Evolutionary conservation across 37 sponge, comb jelly and placozoan genomes (phyloP).

Genomic region (Aphrocallistes beatrix): DNA sequence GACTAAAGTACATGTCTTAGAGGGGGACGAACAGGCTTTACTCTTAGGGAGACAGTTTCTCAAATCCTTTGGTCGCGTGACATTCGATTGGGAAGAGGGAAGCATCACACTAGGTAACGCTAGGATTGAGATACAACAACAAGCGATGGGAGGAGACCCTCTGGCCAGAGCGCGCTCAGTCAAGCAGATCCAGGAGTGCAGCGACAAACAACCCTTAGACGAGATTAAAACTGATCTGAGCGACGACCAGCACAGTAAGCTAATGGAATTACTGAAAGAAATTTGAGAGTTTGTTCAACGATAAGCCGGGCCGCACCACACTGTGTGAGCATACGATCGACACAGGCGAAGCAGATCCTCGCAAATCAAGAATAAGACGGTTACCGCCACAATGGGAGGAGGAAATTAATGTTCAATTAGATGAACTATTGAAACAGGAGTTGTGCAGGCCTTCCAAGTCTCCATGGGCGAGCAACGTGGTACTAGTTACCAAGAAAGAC

Average conservation of each 20-base stretch:
- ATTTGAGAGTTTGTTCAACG: neutral
- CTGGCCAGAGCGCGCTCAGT: neutral
- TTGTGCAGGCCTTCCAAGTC: conserved; percentile 17
- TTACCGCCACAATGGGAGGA: neutral
- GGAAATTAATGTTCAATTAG: neutral
- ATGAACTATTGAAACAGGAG: neutral
- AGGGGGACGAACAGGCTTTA: no score
- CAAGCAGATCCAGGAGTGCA: neutral
- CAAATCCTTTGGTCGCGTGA: neutral
- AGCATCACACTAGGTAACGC: neutral
- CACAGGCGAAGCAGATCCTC: neutral
- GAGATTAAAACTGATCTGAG: neutral
- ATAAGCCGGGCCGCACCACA: neutral
- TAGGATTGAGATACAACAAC: neutral
- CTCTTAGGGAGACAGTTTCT: neutral
- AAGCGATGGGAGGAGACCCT: neutral
- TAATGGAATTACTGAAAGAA: neutral
- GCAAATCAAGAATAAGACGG: neutral
- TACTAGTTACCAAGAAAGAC: conserved; percentile 18
- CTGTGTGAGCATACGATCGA: neutral
- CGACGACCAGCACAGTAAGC: neutral
- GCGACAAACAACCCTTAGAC: neutral
- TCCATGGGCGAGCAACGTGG: conserved; percentile 22
- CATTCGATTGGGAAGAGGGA: neutral
- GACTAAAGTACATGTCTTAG: neutral